A percentile compares a stretch with the other conserved stretches of the same genome.
Evolutionary conservation across 2,113 vertebrate genomes (phyloP).

Genomic region (Grammomys dolichurus): DNA sequence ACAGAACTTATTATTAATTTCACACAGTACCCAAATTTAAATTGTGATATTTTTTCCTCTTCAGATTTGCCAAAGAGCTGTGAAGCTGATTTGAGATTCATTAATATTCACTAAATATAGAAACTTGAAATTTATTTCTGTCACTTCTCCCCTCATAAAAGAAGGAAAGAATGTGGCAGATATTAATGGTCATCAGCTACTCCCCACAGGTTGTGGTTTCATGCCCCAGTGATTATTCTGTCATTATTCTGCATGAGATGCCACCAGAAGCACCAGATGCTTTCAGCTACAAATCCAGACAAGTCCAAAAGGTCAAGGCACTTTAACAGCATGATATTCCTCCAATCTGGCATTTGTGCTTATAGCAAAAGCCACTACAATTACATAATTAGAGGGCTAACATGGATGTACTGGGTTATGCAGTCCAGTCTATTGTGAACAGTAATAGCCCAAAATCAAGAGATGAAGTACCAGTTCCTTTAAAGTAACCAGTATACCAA

Average conservation of each 20-base stretch:
- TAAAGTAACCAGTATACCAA: neutral
- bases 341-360: slow-evolving; percentile 68
- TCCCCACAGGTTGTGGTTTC: slow-evolving; percentile 89
- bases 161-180: slow-evolving; percentile 70
- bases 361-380: slow-evolving; percentile 58
- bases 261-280: slow-evolving; percentile 81
- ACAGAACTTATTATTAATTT: neutral
- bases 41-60: slow-evolving; percentile 27
- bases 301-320: slow-evolving; percentile 70
- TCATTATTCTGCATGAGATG: slow-evolving; percentile 87
- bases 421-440: neutral
- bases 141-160: slow-evolving; percentile 66
- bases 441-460: slow-evolving; percentile 10
- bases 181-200: slow-evolving; percentile 94
- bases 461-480: neutral
- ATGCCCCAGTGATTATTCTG: slow-evolving; percentile 88
- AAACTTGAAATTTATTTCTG: slow-evolving; percentile 77
- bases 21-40: neutral
- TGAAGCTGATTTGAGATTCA: slow-evolving; percentile 62
- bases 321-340: slow-evolving; percentile 70
- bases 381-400: slow-evolving; percentile 64
- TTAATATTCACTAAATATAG: slow-evolving; percentile 80
- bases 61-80: neutral
- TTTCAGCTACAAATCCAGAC: slow-evolving; percentile 66
- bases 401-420: neutral